Base-by-base conservation (phyloP, 2,888 invertebrate genomes). In the Biston stratarius region DNA sequence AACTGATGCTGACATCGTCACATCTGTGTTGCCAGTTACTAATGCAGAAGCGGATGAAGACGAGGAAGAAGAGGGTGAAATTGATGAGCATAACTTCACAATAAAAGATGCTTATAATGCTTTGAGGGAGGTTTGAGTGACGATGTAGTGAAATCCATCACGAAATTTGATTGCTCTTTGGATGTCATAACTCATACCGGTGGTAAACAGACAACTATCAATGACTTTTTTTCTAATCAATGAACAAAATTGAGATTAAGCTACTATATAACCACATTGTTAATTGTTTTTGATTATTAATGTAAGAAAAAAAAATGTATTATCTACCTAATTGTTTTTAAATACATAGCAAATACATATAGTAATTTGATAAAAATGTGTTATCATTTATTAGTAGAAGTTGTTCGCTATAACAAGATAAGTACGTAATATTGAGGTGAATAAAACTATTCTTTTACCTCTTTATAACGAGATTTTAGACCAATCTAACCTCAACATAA, bases 101-200 rank as follows among this genome's bases (percentile, higher is more conserved):
- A 72, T 74, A 74, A 73, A 74, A 72, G 72, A 74, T 71, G 70
- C 74, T 71, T 59, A 69, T 67, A 74, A 75, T 48, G 48, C 48
- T 75, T 70, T 75, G 38, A 71, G 40, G 69, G 67, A 66, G 74
- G 74, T 74, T 74, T 71, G 74, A 72, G 74, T 66, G 76, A 74
- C 71, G 71, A 71, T 72, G 71, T 73, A 72, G 73, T 72, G 48
- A 74, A 74, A 71, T 69, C 71, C 63, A 72, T 71, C 72, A 72
- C 72, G 71, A 69, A 73, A 75, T 74, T 75, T 15, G 70, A 75
- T 72, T 74, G 73, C 72, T 72, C 74, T 76, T 75, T 76, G 63
- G 76, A 76, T 74, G 69, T 75, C 24, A 74, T 72, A 71, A 72
- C 72, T 74, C 61, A 15, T 72, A 75, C 71, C 69, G 67, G 69